A percentile compares a stretch with the other conserved stretches of the same genome.
These are phyloP conservation scores for Sisyra nigra DNA, from an alignment of 2,888 invertebrate species.

Conservation along the genomic window DNA sequence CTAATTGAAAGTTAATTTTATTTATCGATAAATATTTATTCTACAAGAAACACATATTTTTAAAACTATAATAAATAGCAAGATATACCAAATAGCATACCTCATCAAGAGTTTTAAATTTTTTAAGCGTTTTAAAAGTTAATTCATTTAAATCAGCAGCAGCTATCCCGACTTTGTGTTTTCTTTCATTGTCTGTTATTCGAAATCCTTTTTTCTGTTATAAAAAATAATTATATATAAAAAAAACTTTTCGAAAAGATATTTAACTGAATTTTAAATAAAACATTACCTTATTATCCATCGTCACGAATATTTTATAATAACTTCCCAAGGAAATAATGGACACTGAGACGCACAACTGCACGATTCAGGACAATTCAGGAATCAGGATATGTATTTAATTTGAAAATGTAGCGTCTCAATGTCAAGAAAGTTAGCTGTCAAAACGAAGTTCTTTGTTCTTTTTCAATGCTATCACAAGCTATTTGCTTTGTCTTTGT, in stretches of 20 bases:
- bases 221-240: no score
- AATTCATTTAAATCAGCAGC: conserved; percentile 47
- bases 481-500: neutral
- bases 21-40: neutral
- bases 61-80: neutral
- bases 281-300: conserved; percentile 1
- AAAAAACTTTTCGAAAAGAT: no score
- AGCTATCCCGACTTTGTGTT: conserved; percentile 53
- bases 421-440: neutral
- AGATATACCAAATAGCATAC: conserved; percentile 25
- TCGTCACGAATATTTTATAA: neutral
- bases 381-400: neutral
- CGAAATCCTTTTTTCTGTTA: conserved; percentile 55
- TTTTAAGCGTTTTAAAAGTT: conserved; percentile 48
- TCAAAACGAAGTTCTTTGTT: neutral
- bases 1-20: conserved; percentile 22
- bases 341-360: neutral
- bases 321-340: no score
- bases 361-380: neutral
- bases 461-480: neutral
- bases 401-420: neutral
- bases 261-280: conserved; percentile 1
- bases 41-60: neutral
- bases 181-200: conserved; percentile 50
- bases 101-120: conserved; percentile 27